Percentiles rank a stretch among this genome's conserved stretches.
Conservation (phyloP, 2,888 invertebrate species). For the Aphrophora alni region DNA sequence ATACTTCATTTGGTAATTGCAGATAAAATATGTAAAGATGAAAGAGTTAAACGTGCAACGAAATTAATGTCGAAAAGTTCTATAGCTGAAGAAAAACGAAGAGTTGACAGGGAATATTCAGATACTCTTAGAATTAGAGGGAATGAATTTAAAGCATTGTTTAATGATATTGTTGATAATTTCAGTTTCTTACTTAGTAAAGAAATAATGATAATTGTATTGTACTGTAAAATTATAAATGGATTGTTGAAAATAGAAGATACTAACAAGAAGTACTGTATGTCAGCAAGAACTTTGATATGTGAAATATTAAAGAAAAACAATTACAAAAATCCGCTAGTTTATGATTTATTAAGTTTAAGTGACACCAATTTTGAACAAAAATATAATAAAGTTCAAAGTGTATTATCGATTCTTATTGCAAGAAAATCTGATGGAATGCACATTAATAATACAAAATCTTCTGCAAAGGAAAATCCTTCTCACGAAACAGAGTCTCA, state of each 20-base stretch:
- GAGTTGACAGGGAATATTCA: neutral
- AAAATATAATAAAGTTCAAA: neutral
- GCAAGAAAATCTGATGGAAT: neutral
- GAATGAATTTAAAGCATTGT: neutral
- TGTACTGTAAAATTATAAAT: neutral
- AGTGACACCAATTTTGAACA: neutral
- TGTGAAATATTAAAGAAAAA: neutral
- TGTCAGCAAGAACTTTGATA: neutral
- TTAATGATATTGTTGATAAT: neutral
- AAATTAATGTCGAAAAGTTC: neutral
- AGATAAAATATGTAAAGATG: neutral
- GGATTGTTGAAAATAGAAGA: neutral
- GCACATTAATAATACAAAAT: neutral
- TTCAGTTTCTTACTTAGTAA: neutral
- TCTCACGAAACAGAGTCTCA: neutral
- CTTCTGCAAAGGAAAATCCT: neutral
- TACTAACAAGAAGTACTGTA: neutral
- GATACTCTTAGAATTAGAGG: neutral
- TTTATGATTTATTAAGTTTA: neutral
- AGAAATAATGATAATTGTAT: neutral
- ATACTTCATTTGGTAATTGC: neutral
- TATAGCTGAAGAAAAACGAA: neutral
- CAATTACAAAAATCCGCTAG: neutral
- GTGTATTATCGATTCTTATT: neutral
- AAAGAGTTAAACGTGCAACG: neutral